Evolutionary conservation across 2,797 vertebrate genomes (phyloP).

Genomic region (Uromys caudimaculatus): DNA sequence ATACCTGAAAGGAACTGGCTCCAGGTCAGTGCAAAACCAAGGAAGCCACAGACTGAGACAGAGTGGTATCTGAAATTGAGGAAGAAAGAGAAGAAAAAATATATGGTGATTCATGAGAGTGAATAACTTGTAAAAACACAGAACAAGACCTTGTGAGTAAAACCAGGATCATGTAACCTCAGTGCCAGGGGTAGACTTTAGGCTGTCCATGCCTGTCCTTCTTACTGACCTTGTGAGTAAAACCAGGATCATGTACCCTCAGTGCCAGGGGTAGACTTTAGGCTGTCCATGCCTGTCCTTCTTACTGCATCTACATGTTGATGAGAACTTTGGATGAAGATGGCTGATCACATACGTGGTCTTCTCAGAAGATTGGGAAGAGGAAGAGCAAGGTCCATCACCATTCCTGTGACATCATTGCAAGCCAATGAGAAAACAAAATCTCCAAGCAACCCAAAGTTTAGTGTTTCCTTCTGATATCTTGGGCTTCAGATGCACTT

Average conservation of each 20-base stretch:
- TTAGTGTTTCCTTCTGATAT: not conserved
- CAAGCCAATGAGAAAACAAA: slow-evolving; percentile 14
- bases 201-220: not conserved
- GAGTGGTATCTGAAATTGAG: not conserved
- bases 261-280: not conserved
- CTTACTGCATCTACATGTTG: not conserved
- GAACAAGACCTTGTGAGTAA: not conserved
- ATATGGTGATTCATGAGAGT: not conserved
- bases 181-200: not conserved
- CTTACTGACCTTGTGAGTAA: too few relatives aligned
- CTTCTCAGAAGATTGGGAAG: not conserved
- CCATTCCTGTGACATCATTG: not conserved
- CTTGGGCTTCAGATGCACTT: not conserved
- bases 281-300: not conserved
- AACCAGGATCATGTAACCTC: not conserved
- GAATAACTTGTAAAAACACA: not conserved
- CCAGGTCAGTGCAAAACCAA: not conserved
- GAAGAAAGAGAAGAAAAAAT: not conserved
- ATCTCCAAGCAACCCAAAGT: not conserved
- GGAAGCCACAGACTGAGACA: not conserved
- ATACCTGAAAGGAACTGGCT: not conserved
- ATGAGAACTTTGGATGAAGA: not conserved
- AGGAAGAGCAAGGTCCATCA: not conserved
- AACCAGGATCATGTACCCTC: not conserved
- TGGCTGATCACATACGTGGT: not conserved